A percentile compares a stretch with the other conserved stretches of the same genome.
phyloP scores from a whole-genome alignment of 2,888 invertebrate species.

The Metellina segmentata region DNA sequence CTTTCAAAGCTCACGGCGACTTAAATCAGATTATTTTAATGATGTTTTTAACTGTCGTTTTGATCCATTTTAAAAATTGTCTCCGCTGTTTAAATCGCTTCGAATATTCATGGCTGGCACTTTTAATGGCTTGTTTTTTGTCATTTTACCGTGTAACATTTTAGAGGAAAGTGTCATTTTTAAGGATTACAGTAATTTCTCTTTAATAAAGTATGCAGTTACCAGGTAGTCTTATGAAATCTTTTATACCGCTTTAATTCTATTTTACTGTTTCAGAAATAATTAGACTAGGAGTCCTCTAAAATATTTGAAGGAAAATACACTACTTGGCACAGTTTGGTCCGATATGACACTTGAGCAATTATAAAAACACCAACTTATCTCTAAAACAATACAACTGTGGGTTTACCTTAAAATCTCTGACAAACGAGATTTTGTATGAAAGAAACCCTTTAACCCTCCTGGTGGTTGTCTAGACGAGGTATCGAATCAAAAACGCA shows the following conservation, averaged over 20 bases:
- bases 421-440: too few relatives aligned
- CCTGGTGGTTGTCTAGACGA: too few relatives aligned
- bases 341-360: too few relatives aligned
- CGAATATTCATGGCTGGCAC: constrained; percentile 5
- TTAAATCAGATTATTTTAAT: constrained; percentile 55
- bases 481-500: too few relatives aligned
- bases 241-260: background rate
- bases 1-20: constrained; percentile 2
- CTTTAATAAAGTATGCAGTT: background rate
- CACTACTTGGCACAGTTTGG: too few relatives aligned
- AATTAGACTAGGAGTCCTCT: background rate
- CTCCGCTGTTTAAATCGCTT: background rate
- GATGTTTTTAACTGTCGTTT: constrained; percentile 39
- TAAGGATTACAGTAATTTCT: background rate
- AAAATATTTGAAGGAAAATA: background rate
- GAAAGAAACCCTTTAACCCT: too few relatives aligned
- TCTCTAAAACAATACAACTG: too few relatives aligned
- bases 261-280: background rate
- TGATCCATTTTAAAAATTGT: constrained; percentile 22
- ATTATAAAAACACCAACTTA: too few relatives aligned
- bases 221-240: background rate
- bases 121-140: constrained; percentile 12
- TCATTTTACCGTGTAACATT: background rate
- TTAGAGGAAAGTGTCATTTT: background rate
- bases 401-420: too few relatives aligned